Conservation (phyloP, 2,888 invertebrate species). For the Limenitis camilla region DNA sequence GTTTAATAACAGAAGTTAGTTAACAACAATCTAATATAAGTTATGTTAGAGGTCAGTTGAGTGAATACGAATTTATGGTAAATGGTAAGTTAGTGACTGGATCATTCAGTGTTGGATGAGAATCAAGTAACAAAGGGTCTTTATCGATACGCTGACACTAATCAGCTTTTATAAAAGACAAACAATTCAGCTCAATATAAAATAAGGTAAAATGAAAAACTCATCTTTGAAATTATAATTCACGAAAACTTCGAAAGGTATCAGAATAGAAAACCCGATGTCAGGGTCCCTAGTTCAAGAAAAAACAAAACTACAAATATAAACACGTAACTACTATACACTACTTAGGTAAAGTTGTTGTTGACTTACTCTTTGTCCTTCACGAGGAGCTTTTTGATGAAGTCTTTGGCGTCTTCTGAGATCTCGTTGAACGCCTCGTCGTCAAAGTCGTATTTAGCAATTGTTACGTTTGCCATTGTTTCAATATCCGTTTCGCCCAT, state of each 20-base stretch:
- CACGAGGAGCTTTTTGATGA: conserved; percentile 91
- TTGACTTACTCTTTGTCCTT: conserved; percentile 92
- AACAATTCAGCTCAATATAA: conserved; percentile 2
- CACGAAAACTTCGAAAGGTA: background rate
- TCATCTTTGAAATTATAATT: conserved; percentile 1
- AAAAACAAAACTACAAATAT: conserved; percentile 2
- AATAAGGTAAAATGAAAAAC: conserved; percentile 1
- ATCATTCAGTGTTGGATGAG: conserved; percentile 52
- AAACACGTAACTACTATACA: background rate
- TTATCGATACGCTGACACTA: conserved; percentile 56
- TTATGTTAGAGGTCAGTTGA: conserved; percentile 8
- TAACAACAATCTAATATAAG: conserved; percentile 7
- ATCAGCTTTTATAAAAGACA: conserved; percentile 30
- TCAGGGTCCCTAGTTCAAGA: background rate
- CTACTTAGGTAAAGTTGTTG: background rate
- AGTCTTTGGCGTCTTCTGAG: conserved; percentile 95
- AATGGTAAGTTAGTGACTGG: conserved; percentile 46
- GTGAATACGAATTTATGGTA: conserved; percentile 7
- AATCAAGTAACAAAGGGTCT: conserved; percentile 65
- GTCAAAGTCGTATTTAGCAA: conserved; percentile 97
- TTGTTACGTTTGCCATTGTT: conserved; percentile 98
- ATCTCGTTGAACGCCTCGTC: conserved; percentile 97
- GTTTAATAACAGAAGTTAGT: conserved; percentile 10
- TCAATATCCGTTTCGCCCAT: conserved; percentile 98
- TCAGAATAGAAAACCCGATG: conserved; percentile 3